phyloP scores from a whole-genome alignment of 2,113 vertebrate species.

The Charadrius vociferus region DNA sequence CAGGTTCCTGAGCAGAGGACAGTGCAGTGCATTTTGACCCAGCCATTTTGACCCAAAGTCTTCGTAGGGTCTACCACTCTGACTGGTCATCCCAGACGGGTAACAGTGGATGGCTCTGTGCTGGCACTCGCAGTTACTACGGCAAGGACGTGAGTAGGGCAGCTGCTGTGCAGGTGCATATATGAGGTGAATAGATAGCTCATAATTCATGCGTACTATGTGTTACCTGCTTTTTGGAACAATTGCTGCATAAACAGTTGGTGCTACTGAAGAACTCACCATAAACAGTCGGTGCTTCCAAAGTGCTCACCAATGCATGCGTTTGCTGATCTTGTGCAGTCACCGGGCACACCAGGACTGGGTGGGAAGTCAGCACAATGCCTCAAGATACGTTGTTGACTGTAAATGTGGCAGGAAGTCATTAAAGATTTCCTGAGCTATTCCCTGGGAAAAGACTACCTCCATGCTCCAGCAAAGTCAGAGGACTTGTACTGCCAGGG shows the following conservation, averaged over 20 bases:
- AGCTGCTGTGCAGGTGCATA: not conserved
- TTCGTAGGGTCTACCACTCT: not conserved
- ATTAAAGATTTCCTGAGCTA: constrained; percentile 43
- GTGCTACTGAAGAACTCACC: not conserved
- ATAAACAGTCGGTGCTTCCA: not conserved
- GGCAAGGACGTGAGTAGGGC: not conserved
- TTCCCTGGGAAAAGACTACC: constrained; percentile 12
- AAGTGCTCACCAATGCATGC: not conserved
- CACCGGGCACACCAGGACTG: accelerated
- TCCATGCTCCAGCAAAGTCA: not conserved
- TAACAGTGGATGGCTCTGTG: not conserved
- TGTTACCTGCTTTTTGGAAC: not conserved
- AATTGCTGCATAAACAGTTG: not conserved
- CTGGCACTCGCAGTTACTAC: not conserved
- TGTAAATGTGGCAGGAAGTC: constrained; percentile 44
- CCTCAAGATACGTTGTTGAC: not conserved
- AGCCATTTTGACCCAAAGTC: not conserved
- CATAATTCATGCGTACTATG: not conserved
- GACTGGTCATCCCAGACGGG: not conserved
- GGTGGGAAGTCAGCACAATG: constrained; percentile 30
- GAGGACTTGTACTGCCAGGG: not conserved
- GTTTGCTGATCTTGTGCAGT: not conserved
- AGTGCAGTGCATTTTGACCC: not conserved
- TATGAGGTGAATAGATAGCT: not conserved
- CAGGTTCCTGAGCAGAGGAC: not conserved